Conservation (phyloP, 2,888 invertebrate genomes). For the Cryptosula pallasiana region DNA sequence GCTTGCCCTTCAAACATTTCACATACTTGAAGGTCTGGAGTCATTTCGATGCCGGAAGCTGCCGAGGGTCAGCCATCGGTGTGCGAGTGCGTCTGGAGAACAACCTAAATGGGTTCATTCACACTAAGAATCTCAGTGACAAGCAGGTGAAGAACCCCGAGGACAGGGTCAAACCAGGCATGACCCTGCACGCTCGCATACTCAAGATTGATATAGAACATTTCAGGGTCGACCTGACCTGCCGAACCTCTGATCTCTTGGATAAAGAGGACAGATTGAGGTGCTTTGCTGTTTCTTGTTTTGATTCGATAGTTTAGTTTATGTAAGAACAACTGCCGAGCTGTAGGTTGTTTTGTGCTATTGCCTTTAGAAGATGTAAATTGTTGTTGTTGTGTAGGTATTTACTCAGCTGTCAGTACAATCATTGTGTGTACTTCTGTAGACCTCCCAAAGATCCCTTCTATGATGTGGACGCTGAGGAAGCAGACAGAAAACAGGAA, state of each 20-base stretch:
- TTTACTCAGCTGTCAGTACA: no score
- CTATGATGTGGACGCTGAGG: conserved; percentile 69
- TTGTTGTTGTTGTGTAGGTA: no score
- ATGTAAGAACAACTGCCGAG: no score
- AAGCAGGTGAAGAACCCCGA: conserved; percentile 87
- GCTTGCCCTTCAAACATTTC: no score
- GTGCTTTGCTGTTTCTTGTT: conserved; percentile 52
- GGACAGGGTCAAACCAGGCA: conserved; percentile 76
- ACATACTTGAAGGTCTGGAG: conserved; percentile 87
- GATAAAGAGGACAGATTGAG: conserved; percentile 88
- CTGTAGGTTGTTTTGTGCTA: no score
- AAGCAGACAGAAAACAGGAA: conserved; percentile 71
- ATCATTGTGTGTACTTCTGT: no score
- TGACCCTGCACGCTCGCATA: conserved; percentile 66
- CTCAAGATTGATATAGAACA: conserved; percentile 93
- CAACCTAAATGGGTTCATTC: conserved; percentile 80
- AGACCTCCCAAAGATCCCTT: conserved; percentile 81
- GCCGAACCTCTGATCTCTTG: conserved; percentile 82
- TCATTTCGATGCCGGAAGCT: conserved; percentile 88
- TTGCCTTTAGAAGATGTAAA: no score
- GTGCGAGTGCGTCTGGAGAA: conserved; percentile 86
- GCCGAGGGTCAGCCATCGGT: conserved; percentile 92
- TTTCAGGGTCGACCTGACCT: conserved; percentile 77
- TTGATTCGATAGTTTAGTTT: no score
- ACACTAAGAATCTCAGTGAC: conserved; percentile 87